Evolutionary conservation across 2,113 vertebrate genomes (phyloP).

Genomic region (Bufo gargarizans): DNA sequence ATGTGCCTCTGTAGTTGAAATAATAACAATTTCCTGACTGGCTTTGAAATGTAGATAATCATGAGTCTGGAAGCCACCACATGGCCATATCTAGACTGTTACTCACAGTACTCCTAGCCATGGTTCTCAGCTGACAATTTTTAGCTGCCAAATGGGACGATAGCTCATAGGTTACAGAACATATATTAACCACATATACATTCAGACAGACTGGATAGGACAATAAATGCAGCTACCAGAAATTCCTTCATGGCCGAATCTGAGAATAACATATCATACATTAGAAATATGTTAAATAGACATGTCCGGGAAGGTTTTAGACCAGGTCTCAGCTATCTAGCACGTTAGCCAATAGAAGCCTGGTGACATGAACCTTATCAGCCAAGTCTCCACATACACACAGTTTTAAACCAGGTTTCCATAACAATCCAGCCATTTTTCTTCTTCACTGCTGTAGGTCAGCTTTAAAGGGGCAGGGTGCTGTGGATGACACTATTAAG

Average conservation of each 20-base stretch:
- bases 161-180: background rate
- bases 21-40: constrained; percentile 54
- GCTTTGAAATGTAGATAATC: constrained; percentile 50
- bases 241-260: background rate
- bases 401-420: no score
- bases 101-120: constrained; percentile 29
- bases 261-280: background rate
- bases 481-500: no score
- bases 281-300: no score
- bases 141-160: constrained; percentile 19
- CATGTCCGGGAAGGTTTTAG: no score
- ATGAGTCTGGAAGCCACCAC: constrained; percentile 33
- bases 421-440: no score
- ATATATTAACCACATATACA: background rate
- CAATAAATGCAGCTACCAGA: background rate
- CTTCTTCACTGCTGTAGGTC: no score
- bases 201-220: background rate
- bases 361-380: no score
- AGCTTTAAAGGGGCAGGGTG: no score
- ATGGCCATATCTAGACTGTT: constrained; percentile 56
- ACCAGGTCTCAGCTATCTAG: no score
- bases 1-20: constrained; percentile 48
- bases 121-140: background rate
- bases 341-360: no score
- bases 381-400: no score